Conservation (phyloP, 2,888 invertebrate species). For the Psylliodes chrysocephalus region DNA sequence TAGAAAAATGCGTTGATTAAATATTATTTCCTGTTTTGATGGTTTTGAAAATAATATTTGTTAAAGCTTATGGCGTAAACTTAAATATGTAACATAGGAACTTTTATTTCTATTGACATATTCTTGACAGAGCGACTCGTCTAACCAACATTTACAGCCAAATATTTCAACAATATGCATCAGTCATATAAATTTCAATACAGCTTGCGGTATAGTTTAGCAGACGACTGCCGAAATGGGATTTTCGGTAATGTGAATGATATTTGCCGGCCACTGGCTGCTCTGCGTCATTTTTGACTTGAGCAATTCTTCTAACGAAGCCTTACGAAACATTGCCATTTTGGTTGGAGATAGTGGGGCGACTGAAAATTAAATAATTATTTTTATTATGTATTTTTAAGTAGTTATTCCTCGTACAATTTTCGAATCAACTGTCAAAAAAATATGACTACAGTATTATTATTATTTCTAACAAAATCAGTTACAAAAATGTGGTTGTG, state of each 20-base stretch:
- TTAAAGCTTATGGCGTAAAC: too few species aligned
- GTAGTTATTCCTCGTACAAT: too few species aligned
- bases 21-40: too few species aligned
- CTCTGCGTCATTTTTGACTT: slow-evolving; percentile 60
- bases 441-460: too few species aligned
- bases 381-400: not conserved
- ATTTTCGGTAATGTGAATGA: slow-evolving; percentile 83
- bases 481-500: too few species aligned
- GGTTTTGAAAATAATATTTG: too few species aligned
- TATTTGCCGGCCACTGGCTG: slow-evolving; percentile 69
- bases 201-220: slow-evolving; percentile 64
- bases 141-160: slow-evolving; percentile 22
- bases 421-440: too few species aligned
- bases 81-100: too few species aligned
- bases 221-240: slow-evolving; percentile 81
- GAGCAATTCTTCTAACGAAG: slow-evolving; percentile 69
- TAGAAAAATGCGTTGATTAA: too few species aligned
- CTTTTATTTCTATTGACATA: too few species aligned
- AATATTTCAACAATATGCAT: slow-evolving; percentile 5
- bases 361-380: slow-evolving; percentile 66
- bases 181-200: slow-evolving; percentile 56
- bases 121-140: not conserved
- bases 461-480: too few species aligned
- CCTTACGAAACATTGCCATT: slow-evolving; percentile 74
- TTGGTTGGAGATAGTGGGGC: slow-evolving; percentile 78